Percentiles rank a stretch among this genome's conserved stretches.
Conservation (phyloP, 2,888 invertebrate species). For the Cremastinae sp. region DNA sequence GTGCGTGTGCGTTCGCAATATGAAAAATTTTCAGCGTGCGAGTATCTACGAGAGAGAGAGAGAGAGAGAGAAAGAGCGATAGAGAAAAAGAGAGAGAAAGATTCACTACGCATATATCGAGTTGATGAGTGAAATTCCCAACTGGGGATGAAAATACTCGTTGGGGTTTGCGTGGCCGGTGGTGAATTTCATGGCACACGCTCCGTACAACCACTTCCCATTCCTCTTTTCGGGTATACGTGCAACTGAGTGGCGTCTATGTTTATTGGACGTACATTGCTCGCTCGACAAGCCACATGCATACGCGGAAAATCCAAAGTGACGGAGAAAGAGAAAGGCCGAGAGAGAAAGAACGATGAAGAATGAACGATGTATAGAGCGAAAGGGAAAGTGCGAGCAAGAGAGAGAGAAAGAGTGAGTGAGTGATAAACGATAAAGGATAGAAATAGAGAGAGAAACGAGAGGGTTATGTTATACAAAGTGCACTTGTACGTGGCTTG, state of each 20-base stretch:
- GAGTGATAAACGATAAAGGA: constrained; percentile 32
- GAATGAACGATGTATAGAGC: no score
- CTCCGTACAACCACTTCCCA: constrained; percentile 35
- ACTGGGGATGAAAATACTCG: constrained; percentile 60
- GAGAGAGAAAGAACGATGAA: constrained; percentile 38
- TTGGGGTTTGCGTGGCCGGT: constrained; percentile 53
- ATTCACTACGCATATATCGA: constrained; percentile 3
- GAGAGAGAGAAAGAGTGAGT: constrained; percentile 36
- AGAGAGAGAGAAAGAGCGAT: no score
- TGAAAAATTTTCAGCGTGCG: constrained; percentile 18
- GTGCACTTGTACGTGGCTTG: constrained; percentile 53
- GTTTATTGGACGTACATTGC: constrained; percentile 65
- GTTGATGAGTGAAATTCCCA: constrained; percentile 55
- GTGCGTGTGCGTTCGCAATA: constrained; percentile 1
- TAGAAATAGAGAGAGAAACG: constrained; percentile 36
- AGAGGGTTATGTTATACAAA: constrained; percentile 49
- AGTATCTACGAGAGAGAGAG: no score
- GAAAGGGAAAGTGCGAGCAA: neutral
- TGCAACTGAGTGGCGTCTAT: constrained; percentile 63
- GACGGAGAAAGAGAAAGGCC: constrained; percentile 32
- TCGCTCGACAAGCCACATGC: constrained; percentile 52
- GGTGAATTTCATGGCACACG: constrained; percentile 56
- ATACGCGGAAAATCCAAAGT: constrained; percentile 33
- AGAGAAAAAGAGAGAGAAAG: no score
- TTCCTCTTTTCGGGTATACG: constrained; percentile 32